phyloP scores from a whole-genome alignment of 2,113 vertebrate species.

The Regulus satrapa region DNA sequence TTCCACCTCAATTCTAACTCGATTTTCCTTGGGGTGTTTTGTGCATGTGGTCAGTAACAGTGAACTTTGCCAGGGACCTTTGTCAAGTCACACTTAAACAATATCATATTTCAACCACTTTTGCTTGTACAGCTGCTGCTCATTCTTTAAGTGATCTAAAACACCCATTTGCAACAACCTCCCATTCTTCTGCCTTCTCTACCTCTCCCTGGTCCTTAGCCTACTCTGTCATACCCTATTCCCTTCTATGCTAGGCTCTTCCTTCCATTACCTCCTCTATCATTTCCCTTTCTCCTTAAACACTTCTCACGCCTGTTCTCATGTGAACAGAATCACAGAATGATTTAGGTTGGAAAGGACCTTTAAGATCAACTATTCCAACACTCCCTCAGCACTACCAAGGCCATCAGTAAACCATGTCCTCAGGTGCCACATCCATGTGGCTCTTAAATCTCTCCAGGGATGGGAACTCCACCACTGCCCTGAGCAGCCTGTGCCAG shows the following conservation, averaged over 20 bases:
- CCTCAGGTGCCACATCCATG: background rate
- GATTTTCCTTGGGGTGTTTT: rapidly evolving
- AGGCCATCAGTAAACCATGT: background rate
- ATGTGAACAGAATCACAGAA: background rate
- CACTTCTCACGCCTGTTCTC: background rate
- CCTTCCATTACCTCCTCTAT: background rate
- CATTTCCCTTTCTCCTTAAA: background rate
- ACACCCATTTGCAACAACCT: background rate
- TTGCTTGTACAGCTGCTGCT: background rate
- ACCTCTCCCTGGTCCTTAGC: background rate
- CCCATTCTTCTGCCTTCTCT: background rate
- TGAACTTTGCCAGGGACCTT: background rate
- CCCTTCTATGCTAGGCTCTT: background rate
- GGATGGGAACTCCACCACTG: background rate
- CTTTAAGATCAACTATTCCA: background rate
- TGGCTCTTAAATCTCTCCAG: background rate
- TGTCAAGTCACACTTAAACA: background rate
- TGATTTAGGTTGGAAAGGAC: background rate
- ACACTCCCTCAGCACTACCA: background rate
- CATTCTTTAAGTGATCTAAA: background rate
- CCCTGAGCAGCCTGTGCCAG: background rate
- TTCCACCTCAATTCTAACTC: background rate
- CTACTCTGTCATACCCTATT: too few species aligned
- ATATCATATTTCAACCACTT: background rate
- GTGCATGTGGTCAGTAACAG: background rate